Evolutionary conservation across 1,140 invertebrate species (phyloP).

Genomic region (Pteromalus puparum): DNA sequence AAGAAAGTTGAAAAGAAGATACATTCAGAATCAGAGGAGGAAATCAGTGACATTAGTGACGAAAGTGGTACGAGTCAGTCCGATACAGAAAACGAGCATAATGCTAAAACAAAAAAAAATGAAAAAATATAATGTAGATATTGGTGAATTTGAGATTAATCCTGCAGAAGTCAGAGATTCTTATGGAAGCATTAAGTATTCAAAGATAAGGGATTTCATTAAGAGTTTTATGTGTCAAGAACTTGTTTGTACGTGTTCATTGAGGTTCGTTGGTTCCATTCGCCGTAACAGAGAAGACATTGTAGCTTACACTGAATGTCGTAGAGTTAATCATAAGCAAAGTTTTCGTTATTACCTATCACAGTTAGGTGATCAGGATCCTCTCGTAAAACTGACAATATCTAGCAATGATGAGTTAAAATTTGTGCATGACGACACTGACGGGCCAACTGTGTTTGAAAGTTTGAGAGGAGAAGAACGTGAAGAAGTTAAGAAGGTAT

Average conservation of each 20-base stretch:
- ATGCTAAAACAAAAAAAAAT: neutral
- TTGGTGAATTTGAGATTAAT: neutral
- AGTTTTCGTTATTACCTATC: neutral
- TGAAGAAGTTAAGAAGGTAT: constrained; percentile 12
- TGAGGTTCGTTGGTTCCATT: neutral
- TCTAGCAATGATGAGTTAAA: neutral
- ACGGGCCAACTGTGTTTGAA: neutral
- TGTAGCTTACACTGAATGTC: neutral
- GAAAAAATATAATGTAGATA: neutral
- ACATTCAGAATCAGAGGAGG: neutral
- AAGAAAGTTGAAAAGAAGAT: neutral
- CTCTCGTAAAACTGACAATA: neutral
- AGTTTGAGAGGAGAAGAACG: neutral
- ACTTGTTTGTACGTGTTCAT: neutral
- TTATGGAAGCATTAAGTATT: neutral
- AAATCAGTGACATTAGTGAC: neutral
- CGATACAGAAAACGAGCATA: neutral
- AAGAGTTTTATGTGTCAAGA: neutral
- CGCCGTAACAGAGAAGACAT: neutral
- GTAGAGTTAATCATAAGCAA: neutral
- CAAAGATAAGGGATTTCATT: neutral
- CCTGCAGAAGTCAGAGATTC: neutral
- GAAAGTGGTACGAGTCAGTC: neutral
- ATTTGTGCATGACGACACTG: neutral
- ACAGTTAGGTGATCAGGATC: neutral